Conservation (phyloP, 1,140 invertebrate genomes). For the Pachyrhynchus sulphureomaculatus region DNA sequence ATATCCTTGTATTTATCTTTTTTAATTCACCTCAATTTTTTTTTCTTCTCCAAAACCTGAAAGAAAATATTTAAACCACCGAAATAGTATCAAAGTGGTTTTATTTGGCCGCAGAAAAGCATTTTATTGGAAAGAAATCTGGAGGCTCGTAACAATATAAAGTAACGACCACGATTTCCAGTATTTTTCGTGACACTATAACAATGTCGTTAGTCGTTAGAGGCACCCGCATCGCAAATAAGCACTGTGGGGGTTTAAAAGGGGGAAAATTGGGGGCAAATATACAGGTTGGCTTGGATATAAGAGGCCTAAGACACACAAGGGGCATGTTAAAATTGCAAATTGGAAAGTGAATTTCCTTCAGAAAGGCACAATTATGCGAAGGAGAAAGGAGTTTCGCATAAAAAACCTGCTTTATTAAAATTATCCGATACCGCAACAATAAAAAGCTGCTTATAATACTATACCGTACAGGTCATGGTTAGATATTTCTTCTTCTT, state of each 20-base stretch:
- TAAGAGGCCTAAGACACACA: constrained; percentile 12
- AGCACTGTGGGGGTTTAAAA: constrained; percentile 6
- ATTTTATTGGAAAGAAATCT: constrained; percentile 32
- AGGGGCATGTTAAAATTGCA: constrained; percentile 13
- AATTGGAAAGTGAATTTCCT: constrained; percentile 12
- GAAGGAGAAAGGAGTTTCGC: no score
- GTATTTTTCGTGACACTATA: constrained; percentile 35
- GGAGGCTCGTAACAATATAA: constrained; percentile 33
- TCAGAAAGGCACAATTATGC: no score
- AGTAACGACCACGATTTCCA: constrained; percentile 33
- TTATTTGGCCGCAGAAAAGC: constrained; percentile 25
- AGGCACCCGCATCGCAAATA: constrained; percentile 33
- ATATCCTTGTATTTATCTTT: no score
- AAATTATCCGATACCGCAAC: no score
- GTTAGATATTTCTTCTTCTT: no score
- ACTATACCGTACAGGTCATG: no score
- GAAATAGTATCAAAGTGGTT: constrained; percentile 19
- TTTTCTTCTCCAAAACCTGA: not conserved
- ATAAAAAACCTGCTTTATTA: no score
- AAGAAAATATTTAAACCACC: constrained; percentile 19
- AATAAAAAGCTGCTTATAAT: no score
- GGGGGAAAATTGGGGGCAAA: constrained; percentile 8
- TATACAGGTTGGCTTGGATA: not conserved
- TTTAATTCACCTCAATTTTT: no score
- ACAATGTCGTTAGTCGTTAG: constrained; percentile 35